Percentiles rank a stretch among this genome's conserved stretches.
phyloP scores from a whole-genome alignment of 1,140 invertebrate species.

The Agrypnia vestita region DNA sequence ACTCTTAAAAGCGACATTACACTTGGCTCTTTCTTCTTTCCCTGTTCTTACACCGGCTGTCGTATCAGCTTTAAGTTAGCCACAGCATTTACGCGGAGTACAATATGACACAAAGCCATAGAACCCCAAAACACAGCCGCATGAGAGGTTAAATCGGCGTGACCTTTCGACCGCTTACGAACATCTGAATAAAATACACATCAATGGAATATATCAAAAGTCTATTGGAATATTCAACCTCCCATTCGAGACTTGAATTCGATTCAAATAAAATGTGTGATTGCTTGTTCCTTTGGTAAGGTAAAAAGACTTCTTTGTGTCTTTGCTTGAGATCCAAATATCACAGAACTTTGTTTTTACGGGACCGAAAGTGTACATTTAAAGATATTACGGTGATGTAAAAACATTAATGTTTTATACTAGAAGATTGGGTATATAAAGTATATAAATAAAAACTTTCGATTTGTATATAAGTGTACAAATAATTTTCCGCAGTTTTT shows the following conservation, averaged over 20 bases:
- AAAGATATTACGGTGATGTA: no score
- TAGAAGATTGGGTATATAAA: no score
- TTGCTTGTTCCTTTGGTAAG: not conserved
- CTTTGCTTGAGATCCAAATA: conserved; percentile 1
- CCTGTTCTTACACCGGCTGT: no score
- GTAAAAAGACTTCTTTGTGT: not conserved
- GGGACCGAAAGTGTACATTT: not conserved
- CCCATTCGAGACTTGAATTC: conserved; percentile 20
- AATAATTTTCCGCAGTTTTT: no score
- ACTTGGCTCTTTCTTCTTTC: no score
- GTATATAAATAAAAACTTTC: no score
- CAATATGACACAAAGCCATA: not conserved
- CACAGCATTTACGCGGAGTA: no score
- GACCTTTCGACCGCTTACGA: conserved; percentile 4
- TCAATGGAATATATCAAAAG: conserved; percentile 17
- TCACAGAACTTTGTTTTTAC: not conserved
- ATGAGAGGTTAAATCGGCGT: not conserved
- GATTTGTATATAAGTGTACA: no score
- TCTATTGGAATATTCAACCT: conserved; percentile 16
- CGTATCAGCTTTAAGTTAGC: no score
- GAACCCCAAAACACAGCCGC: no score
- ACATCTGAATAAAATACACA: conserved; percentile 24
- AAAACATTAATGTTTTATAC: no score
- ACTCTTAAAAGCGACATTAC: no score
- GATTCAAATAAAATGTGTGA: conserved; percentile 22